These are phyloP conservation scores for Microcebus jonahi DNA, from an alignment of 2,113 vertebrate genomes.

Conservation along the genomic window DNA sequence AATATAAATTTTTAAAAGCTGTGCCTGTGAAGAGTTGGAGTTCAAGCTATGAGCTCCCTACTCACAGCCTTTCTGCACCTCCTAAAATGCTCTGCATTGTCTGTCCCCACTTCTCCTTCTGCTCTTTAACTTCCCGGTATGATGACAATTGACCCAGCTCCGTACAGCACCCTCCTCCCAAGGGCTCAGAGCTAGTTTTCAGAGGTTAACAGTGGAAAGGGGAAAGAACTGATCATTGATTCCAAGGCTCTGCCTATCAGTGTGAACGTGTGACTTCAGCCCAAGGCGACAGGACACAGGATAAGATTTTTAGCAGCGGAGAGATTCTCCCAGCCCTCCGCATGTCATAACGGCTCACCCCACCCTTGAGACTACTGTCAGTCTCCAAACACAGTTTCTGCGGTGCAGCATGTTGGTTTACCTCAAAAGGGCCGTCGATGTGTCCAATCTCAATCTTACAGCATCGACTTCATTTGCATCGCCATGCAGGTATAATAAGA, in stretches of 20 bases:
- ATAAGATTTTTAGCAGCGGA: not conserved
- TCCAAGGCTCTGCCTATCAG: not conserved
- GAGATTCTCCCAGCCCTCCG: not conserved
- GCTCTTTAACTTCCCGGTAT: rapidly evolving
- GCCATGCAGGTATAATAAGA: not conserved
- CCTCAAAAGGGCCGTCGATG: not conserved
- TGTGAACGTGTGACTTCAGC: not conserved
- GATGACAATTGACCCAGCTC: not conserved
- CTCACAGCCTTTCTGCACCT: not conserved
- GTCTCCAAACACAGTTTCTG: not conserved
- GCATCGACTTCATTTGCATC: not conserved
- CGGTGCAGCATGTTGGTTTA: not conserved
- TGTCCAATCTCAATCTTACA: not conserved
- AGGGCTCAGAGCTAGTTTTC: not conserved
- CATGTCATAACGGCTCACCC: rapidly evolving
- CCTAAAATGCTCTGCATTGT: not conserved
- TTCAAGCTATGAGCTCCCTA: not conserved
- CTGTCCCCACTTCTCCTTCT: not conserved
- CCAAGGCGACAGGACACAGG: not conserved
- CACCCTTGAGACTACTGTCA: not conserved
- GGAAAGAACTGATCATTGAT: not conserved
- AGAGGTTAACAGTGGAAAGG: not conserved
- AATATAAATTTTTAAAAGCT: not conserved
- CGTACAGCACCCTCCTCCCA: too few relatives aligned
- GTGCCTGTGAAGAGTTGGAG: not conserved